phyloP scores from a whole-genome alignment of 2,888 invertebrate genomes.

The Timema cristinae region DNA sequence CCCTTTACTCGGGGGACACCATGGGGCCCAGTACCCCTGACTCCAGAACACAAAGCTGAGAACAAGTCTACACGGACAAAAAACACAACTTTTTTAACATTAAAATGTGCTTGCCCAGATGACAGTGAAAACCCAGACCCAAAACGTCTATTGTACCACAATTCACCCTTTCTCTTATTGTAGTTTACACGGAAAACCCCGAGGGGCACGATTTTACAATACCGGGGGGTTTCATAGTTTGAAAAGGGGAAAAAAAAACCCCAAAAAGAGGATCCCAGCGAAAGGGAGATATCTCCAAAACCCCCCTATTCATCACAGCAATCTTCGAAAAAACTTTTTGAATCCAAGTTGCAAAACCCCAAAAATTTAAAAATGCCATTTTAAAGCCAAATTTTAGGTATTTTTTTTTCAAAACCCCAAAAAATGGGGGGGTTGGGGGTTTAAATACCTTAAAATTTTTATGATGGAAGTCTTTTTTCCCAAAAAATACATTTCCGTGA shows the following conservation, averaged over 20 bases:
- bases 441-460: conserved; percentile 19
- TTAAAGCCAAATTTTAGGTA: background rate
- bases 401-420: background rate
- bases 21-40: conserved; percentile 37
- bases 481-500: conserved; percentile 65
- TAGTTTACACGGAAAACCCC: too few relatives aligned
- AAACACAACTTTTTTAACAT: too few relatives aligned
- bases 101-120: too few relatives aligned
- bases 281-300: conserved; percentile 56
- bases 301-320: conserved; percentile 48
- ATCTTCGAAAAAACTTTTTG: conserved; percentile 54
- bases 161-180: too few relatives aligned
- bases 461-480: conserved; percentile 39
- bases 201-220: too few relatives aligned
- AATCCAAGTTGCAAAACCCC: conserved; percentile 55
- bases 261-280: conserved; percentile 53
- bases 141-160: too few relatives aligned
- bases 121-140: too few relatives aligned
- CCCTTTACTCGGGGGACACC: conserved; percentile 36
- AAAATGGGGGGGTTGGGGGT: background rate
- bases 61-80: too few relatives aligned
- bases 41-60: conserved; percentile 42
- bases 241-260: too few relatives aligned
- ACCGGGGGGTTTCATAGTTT: too few relatives aligned
- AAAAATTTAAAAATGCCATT: background rate